These are phyloP conservation scores for Dryobota labecula DNA, from an alignment of 2,888 invertebrate genomes.

Conservation along the genomic window DNA sequence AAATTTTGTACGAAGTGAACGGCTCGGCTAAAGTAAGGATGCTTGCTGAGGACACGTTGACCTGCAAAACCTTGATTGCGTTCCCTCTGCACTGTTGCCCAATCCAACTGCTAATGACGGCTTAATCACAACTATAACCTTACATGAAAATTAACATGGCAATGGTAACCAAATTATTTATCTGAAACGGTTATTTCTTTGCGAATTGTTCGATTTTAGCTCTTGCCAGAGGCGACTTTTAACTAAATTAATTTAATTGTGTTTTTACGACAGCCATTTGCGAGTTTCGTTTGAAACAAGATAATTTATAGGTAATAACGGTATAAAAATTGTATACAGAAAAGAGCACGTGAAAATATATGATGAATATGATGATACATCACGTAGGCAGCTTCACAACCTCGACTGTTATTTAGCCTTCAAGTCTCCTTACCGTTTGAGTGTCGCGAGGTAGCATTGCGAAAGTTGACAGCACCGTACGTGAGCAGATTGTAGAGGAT, in stretches of 20 bases:
- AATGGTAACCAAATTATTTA: slow-evolving; percentile 59
- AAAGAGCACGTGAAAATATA: slow-evolving; percentile 54
- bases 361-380: slow-evolving; percentile 66
- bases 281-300: slow-evolving; percentile 19
- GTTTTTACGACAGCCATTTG: slow-evolving; percentile 38
- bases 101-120: slow-evolving; percentile 67
- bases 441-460: slow-evolving; percentile 87
- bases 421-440: slow-evolving; percentile 84
- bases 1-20: slow-evolving; percentile 85
- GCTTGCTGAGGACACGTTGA: slow-evolving; percentile 78
- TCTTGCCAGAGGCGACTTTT: slow-evolving; percentile 30
- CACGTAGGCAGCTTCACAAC: slow-evolving; percentile 77
- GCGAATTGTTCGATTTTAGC: slow-evolving; percentile 45
- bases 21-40: slow-evolving; percentile 81
- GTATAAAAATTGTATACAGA: slow-evolving; percentile 24
- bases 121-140: slow-evolving; percentile 66
- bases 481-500: slow-evolving; percentile 84
- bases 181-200: slow-evolving; percentile 46
- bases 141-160: slow-evolving; percentile 64
- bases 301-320: slow-evolving; percentile 23
- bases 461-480: slow-evolving; percentile 88
- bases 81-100: slow-evolving; percentile 75
- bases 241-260: slow-evolving; percentile 42
- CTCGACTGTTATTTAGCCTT: slow-evolving; percentile 84
- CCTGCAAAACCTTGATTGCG: slow-evolving; percentile 77